These are phyloP conservation scores for Apogon hyalosoma DNA, from an alignment of 2,797 vertebrate genomes.

Conservation along the genomic window DNA sequence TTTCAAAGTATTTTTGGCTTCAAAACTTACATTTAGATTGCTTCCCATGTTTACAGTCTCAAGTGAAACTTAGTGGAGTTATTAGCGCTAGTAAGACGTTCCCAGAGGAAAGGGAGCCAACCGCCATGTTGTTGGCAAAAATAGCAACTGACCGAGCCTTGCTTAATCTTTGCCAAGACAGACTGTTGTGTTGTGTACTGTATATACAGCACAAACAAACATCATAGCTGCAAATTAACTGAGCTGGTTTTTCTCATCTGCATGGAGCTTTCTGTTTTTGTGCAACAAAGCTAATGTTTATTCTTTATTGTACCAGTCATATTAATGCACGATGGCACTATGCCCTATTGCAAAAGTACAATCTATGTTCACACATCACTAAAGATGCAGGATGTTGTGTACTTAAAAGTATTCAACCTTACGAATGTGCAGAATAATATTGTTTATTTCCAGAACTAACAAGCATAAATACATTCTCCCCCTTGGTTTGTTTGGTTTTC, in stretches of 20 bases:
- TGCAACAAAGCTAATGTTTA: neutral
- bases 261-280: neutral
- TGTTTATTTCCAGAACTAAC: too few relatives aligned
- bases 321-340: neutral
- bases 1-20: neutral
- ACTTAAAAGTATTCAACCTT: neutral
- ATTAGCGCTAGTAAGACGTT: constrained; percentile 24
- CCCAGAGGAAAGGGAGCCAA: constrained; percentile 38
- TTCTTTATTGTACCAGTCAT: neutral
- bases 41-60: neutral
- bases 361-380: neutral
- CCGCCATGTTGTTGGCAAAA: constrained; percentile 57
- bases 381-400: neutral
- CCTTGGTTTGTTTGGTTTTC: too few relatives aligned
- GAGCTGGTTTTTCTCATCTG: neutral
- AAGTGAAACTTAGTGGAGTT: neutral
- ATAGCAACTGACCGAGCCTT: constrained; percentile 33
- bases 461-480: too few relatives aligned
- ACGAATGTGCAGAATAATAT: too few relatives aligned
- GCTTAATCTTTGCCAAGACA: constrained; percentile 49
- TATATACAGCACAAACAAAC: constrained; percentile 44
- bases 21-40: neutral
- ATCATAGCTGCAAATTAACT: constrained; percentile 8
- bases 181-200: constrained; percentile 35
- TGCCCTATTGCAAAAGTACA: neutral